phyloP scores from a whole-genome alignment of 2,113 vertebrate genomes.

The Xenopus laevis region DNA sequence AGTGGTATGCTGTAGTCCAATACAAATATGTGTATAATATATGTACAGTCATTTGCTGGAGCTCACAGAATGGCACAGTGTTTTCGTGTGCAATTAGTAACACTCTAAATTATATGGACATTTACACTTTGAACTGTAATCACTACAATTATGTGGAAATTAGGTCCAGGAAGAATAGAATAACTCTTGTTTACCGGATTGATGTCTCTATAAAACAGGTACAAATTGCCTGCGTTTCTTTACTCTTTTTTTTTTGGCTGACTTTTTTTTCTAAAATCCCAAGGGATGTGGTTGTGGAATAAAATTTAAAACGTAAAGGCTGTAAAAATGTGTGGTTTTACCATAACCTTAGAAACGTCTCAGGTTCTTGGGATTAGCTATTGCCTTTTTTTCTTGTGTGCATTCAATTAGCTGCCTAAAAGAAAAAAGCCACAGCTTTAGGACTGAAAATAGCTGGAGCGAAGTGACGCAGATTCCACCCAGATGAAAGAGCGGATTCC shows the following conservation, averaged over 20 bases:
- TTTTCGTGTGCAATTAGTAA: not conserved
- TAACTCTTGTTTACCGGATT: constrained; percentile 28
- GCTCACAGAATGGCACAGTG: not conserved
- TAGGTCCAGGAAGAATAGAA: constrained; percentile 13
- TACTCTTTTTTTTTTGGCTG: constrained; percentile 23
- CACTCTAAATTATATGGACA: not conserved
- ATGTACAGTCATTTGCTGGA: too few species aligned
- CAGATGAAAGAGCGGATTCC: constrained; percentile 81
- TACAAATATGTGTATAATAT: too few species aligned
- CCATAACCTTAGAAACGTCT: constrained; percentile 62
- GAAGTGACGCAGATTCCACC: constrained; percentile 72
- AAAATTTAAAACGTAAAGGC: constrained; percentile 54
- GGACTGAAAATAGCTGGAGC: constrained; percentile 71
- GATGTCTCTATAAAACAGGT: constrained; percentile 1
- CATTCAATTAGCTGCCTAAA: constrained; percentile 78
- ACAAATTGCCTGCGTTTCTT: constrained; percentile 13
- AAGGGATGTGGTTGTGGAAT: constrained; percentile 47
- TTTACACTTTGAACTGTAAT: not conserved
- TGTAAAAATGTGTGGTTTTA: constrained; percentile 65
- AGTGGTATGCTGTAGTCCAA: too few species aligned
- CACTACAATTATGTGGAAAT: not conserved
- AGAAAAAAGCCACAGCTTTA: constrained; percentile 69
- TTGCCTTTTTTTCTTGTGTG: constrained; percentile 69
- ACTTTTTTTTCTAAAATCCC: constrained; percentile 36
- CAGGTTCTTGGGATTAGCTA: constrained; percentile 66